Evolutionary conservation across 2,888 invertebrate genomes (phyloP), one percentile per base, ranked within the genome.

Genomic region (Glaucopsyche alexis): DNA sequence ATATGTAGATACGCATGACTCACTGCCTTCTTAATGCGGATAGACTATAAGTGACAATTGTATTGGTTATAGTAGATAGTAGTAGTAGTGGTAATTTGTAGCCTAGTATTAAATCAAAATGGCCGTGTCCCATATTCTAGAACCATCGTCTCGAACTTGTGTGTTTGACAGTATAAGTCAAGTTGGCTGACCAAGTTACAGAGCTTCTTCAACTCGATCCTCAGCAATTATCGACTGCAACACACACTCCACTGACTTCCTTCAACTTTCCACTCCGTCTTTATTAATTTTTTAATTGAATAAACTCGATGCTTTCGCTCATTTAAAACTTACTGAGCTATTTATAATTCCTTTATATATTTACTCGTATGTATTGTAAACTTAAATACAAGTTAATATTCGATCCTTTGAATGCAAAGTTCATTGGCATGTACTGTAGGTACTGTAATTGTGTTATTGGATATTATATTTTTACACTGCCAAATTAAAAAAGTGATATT

Each of bases 161-260:
- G 87, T 86, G 87, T 88, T 88, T 87, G 88, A 83, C 85, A 84
- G 81, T 85, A 84, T 84, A 86, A 81, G 84, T 84, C 82, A 82
- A 81, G 79, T 79, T 79, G 79, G 79, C 75, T 78, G 76, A 76
- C 73, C 77, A 74, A 79, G 65, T 76, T 74, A 70, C 73, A 64
- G 70, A 76, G 83, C 83, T 29, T 4, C 29, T 29, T 83, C 83
- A 85, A 84, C 66, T 66, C 40, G 42, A 87, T 84, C 81, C 11
- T 47, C 47, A 84, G 85, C 87, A 88, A 88, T 89, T 89, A 88
- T 86, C 71, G 55, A 66, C 66, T 72, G 66, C 52, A 72, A 71
- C 80, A 83, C 80, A 83, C 80, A 83, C 80, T 81, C 79, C 81
- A 80, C 78, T 76, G 80, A 83, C 80, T 82, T 82, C 80, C 79